phyloP scores from a whole-genome alignment of 2,113 vertebrate species.

The Promerops cafer region DNA sequence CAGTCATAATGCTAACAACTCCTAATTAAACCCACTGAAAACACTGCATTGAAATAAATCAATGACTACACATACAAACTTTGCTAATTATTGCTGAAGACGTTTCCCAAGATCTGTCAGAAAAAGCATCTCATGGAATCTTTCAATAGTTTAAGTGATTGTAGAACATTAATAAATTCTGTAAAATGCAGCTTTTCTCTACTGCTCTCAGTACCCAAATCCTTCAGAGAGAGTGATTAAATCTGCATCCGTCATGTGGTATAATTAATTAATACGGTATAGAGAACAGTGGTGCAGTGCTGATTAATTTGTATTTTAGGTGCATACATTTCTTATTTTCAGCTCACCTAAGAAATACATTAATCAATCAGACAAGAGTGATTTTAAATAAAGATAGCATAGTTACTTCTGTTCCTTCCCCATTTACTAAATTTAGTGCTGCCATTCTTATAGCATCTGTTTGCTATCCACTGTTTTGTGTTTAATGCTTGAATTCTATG shows the following conservation, averaged over 20 bases:
- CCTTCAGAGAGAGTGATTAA: slow-evolving; percentile 63
- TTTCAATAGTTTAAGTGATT: neutral
- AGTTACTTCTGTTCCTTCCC: neutral
- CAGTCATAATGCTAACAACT: neutral
- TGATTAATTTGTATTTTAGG: slow-evolving; percentile 66
- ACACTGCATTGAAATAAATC: neutral
- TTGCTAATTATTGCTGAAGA: neutral
- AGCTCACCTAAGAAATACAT: slow-evolving; percentile 50
- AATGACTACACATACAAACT: neutral
- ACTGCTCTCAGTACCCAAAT: neutral
- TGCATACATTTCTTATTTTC: slow-evolving; percentile 48
- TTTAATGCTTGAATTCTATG: neutral
- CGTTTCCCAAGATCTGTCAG: neutral
- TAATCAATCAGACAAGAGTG: slow-evolving; percentile 19
- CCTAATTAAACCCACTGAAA: neutral
- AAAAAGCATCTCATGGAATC: neutral
- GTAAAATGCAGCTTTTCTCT: slow-evolving; percentile 27
- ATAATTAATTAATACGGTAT: slow-evolving; percentile 64
- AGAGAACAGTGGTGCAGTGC: neutral
- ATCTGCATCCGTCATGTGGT: slow-evolving; percentile 39
- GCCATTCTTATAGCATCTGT: neutral
- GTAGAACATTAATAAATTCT: neutral
- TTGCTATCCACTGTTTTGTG: neutral
- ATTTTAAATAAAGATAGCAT: neutral
- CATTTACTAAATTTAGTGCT: neutral